Evolutionary conservation across 1,140 invertebrate genomes (phyloP).

Genomic region (Danaus melanippus): DNA sequence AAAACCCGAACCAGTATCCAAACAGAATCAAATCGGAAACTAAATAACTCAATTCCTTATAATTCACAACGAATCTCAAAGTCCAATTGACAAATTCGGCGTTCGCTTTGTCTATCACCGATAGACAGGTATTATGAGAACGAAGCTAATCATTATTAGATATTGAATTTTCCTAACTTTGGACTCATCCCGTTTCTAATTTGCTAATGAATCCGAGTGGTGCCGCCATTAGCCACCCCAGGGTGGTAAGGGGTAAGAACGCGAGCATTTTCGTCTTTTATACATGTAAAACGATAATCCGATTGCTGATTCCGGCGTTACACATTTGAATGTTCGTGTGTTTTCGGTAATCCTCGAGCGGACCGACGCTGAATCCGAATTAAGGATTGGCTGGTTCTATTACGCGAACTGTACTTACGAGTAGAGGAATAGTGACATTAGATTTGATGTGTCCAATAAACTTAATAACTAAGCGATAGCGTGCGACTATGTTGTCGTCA

Average conservation of each 20-base stretch:
- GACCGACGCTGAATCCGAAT: slow-evolving; percentile 34
- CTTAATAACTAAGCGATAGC: too few relatives aligned
- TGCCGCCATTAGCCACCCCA: slow-evolving; percentile 58
- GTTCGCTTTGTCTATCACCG: slow-evolving; percentile 36
- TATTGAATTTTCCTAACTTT: slow-evolving; percentile 73
- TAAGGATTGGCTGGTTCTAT: slow-evolving; percentile 38
- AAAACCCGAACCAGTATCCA: slow-evolving; percentile 42
- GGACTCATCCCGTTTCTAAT: slow-evolving; percentile 73
- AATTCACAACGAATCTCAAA: slow-evolving; percentile 47
- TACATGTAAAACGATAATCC: slow-evolving; percentile 66
- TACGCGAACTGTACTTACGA: slow-evolving; percentile 7
- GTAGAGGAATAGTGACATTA: neutral
- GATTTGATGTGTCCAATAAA: slow-evolving; percentile 3
- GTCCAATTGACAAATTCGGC: slow-evolving; percentile 60
- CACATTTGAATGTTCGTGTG: slow-evolving; percentile 62
- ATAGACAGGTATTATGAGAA: slow-evolving; percentile 61
- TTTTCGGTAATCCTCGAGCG: slow-evolving; percentile 49
- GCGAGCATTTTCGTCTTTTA: slow-evolving; percentile 65
- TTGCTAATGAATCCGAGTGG: slow-evolving; percentile 72
- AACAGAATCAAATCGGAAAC: slow-evolving; percentile 60
- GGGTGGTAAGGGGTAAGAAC: slow-evolving; percentile 56
- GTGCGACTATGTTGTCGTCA: too few relatives aligned
- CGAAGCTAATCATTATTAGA: slow-evolving; percentile 71
- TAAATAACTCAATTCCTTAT: slow-evolving; percentile 64
- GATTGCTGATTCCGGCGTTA: slow-evolving; percentile 62